Percentiles rank a stretch among this genome's conserved stretches.
phyloP scores from a whole-genome alignment of 2,113 vertebrate species.

The Marmota flaviventris region DNA sequence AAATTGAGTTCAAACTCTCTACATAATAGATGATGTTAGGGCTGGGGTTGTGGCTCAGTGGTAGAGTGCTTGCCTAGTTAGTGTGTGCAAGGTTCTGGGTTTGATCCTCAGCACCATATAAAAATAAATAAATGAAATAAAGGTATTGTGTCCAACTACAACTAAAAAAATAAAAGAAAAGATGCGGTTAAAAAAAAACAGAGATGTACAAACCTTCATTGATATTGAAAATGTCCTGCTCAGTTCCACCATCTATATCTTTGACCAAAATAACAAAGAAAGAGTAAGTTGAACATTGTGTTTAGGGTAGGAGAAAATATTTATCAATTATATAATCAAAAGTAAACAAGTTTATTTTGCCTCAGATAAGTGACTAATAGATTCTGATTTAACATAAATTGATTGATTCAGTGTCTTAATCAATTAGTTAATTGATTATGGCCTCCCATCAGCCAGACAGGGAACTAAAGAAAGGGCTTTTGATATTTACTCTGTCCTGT shows the following conservation, averaged over 20 bases:
- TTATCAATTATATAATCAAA: constrained; percentile 61
- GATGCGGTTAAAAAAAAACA: not conserved
- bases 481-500: not conserved
- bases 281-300: constrained; percentile 77
- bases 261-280: constrained; percentile 87
- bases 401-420: not conserved
- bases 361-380: not conserved
- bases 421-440: too few species aligned
- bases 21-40: not conserved
- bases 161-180: too few species aligned
- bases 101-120: too few species aligned
- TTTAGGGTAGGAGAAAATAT: constrained; percentile 83
- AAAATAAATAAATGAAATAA: too few species aligned
- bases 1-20: constrained; percentile 51
- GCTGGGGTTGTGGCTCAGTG: too few species aligned
- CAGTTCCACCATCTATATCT: constrained; percentile 92
- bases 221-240: constrained; percentile 95
- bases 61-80: too few species aligned
- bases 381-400: too few species aligned
- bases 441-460: not conserved
- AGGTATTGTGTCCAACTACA: too few species aligned
- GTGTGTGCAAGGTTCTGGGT: too few species aligned
- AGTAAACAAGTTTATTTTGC: constrained; percentile 37
- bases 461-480: not conserved
- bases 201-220: constrained; percentile 92